Evolutionary conservation across 2,888 invertebrate species (phyloP).

Genomic region (Tenthredo notha): DNA sequence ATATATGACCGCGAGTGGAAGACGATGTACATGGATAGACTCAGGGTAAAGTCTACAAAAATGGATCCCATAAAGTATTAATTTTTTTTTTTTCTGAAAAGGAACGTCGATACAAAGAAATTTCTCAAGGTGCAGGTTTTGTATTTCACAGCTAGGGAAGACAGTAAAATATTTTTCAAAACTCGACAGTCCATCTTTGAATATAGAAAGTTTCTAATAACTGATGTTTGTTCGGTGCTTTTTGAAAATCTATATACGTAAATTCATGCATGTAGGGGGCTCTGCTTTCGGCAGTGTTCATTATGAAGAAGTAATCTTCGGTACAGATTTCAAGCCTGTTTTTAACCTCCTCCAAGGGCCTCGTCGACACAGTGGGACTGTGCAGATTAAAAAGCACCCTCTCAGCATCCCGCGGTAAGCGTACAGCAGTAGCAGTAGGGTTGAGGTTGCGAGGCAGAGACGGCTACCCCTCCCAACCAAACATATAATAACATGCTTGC

Average conservation of each 20-base stretch:
- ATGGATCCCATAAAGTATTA: background rate
- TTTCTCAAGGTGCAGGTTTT: background rate
- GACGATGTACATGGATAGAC: background rate
- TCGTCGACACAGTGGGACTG: slow-evolving; percentile 46
- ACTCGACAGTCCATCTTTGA: background rate
- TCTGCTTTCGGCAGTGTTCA: slow-evolving; percentile 33
- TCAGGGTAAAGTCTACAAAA: background rate
- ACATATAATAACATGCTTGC: slow-evolving; percentile 54
- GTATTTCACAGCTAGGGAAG: background rate
- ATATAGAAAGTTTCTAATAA: too few species aligned
- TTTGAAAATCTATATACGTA: background rate
- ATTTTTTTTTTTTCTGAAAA: background rate
- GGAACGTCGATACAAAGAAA: background rate
- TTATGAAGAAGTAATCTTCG: slow-evolving; percentile 50
- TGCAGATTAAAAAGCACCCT: slow-evolving; percentile 52
- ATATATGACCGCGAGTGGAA: background rate
- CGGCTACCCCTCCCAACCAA: slow-evolving; percentile 45
- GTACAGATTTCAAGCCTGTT: slow-evolving; percentile 34
- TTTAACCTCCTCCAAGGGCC: slow-evolving; percentile 47
- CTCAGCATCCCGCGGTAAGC: slow-evolving; percentile 49
- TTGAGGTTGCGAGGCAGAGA: background rate
- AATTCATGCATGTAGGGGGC: background rate
- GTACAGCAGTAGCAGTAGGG: slow-evolving; percentile 7
- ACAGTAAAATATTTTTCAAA: background rate
- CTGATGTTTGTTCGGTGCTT: background rate